phyloP scores from a whole-genome alignment of 2,797 vertebrate genomes.

The Hypotaenidia philippensis region DNA sequence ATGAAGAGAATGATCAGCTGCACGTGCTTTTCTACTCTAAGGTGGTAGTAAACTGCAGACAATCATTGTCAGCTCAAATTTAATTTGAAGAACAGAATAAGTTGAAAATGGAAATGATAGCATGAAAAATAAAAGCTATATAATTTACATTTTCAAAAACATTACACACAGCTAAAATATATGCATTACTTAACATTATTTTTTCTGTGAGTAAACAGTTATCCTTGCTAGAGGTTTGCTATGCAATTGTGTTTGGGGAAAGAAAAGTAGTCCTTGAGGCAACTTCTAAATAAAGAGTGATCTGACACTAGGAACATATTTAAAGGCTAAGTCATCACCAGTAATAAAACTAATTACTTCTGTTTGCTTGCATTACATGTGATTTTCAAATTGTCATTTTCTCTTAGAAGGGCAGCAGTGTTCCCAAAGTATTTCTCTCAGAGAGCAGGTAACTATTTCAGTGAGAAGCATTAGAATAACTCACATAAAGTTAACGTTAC shows the following conservation, averaged over 20 bases:
- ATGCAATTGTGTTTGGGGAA: background rate
- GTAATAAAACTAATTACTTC: background rate
- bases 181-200: background rate
- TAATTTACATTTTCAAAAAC: background rate
- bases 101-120: background rate
- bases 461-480: background rate
- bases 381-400: background rate
- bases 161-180: background rate
- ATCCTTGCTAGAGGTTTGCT: background rate
- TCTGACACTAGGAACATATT: background rate
- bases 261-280: background rate
- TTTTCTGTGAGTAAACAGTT: background rate
- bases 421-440: background rate
- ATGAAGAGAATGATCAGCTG: background rate
- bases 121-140: background rate
- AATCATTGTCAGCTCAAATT: background rate
- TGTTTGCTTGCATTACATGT: background rate
- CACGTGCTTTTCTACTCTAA: background rate
- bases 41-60: background rate
- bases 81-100: background rate
- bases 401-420: background rate
- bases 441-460: background rate
- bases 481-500: background rate
- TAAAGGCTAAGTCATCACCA: background rate
- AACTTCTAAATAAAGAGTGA: background rate